Evolutionary conservation across 1,140 invertebrate species (phyloP).

Genomic region (Himalopsyche phryganea): DNA sequence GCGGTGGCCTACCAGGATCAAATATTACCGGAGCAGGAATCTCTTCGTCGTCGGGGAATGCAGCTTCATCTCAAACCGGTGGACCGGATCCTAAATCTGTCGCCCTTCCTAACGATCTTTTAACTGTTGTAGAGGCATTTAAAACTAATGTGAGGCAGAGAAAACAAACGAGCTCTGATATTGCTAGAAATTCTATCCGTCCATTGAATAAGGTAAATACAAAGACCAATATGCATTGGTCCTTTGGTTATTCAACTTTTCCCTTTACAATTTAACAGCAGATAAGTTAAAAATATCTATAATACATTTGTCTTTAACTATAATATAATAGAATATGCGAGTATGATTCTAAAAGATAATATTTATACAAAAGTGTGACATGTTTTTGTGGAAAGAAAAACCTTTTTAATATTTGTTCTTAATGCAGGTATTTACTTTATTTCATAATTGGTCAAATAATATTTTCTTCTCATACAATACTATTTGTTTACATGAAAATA

Average conservation of each 20-base stretch:
- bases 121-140: constrained; percentile 54
- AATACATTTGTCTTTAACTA: too few species aligned
- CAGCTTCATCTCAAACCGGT: neutral
- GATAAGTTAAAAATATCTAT: too few species aligned
- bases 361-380: too few species aligned
- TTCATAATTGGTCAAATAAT: neutral
- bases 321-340: too few species aligned
- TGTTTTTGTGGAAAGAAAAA: too few species aligned
- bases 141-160: constrained; percentile 82
- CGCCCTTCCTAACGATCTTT: constrained; percentile 68
- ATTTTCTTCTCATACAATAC: neutral
- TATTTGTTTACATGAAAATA: neutral
- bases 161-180: constrained; percentile 76
- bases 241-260: too few species aligned
- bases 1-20: neutral
- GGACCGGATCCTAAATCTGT: constrained; percentile 39
- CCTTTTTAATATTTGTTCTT: too few species aligned
- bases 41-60: neutral
- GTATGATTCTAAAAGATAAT: too few species aligned
- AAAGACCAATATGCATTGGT: too few species aligned
- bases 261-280: too few species aligned
- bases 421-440: too few species aligned
- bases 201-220: constrained; percentile 63
- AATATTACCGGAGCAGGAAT: neutral
- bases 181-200: constrained; percentile 69